These are phyloP conservation scores for Anabas testudineus DNA, from an alignment of 2,797 vertebrate genomes.

Conservation along the genomic window DNA sequence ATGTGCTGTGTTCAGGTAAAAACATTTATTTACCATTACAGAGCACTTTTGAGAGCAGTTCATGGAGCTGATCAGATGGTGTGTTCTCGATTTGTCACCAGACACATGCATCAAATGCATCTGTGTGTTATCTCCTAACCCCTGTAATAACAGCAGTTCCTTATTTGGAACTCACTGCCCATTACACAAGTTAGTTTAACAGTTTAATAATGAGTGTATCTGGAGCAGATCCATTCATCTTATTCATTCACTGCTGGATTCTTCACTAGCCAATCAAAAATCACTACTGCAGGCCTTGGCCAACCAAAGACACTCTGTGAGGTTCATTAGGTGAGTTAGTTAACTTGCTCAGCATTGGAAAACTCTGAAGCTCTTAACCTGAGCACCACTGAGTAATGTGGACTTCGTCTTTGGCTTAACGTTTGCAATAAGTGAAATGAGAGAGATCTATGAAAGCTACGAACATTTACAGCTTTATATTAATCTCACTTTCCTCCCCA, in stretches of 20 bases:
- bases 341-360: slow-evolving; percentile 31
- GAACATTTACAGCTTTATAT: slow-evolving; percentile 70
- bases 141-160: no score
- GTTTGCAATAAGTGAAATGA: slow-evolving; percentile 37
- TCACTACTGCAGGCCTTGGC: slow-evolving; percentile 41
- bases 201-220: slow-evolving; percentile 67
- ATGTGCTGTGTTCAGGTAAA: slow-evolving; percentile 12
- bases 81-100: no score
- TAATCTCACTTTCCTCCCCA: slow-evolving; percentile 71
- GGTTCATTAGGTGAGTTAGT: slow-evolving; percentile 50
- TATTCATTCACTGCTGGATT: slow-evolving; percentile 71
- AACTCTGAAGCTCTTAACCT: slow-evolving; percentile 5
- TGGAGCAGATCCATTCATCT: slow-evolving; percentile 70
- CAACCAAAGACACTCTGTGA: no score
- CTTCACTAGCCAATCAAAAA: slow-evolving; percentile 64
- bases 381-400: slow-evolving; percentile 10
- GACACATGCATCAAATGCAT: no score
- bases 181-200: neutral
- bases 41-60: no score
- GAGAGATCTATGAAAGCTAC: slow-evolving; percentile 54
- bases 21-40: neutral
- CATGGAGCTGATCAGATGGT: no score
- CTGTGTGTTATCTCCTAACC: no score
- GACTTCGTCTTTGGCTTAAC: no score
- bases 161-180: no score